Evolutionary conservation across 2,888 invertebrate genomes (phyloP).

Genomic region (Macrosoma leucophasiata): DNA sequence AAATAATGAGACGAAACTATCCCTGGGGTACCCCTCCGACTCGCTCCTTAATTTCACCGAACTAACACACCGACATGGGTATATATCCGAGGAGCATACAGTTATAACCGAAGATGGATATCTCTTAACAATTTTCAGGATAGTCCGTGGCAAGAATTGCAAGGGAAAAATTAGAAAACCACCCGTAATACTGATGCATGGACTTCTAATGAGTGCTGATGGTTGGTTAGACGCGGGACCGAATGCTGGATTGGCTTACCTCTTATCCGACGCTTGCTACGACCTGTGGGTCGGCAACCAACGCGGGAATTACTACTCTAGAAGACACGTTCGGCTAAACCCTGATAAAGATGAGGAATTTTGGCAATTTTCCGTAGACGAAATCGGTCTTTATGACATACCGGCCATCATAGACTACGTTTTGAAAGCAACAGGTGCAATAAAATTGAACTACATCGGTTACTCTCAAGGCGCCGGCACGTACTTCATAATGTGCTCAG

Average conservation of each 20-base stretch:
- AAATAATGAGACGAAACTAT: conserved; percentile 28
- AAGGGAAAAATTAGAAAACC: conserved; percentile 25
- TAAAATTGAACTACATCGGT: conserved; percentile 73
- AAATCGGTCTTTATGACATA: conserved; percentile 84
- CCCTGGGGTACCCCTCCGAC: conserved; percentile 32
- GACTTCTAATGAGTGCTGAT: conserved; percentile 48
- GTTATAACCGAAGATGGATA: conserved; percentile 53
- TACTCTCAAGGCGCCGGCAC: conserved; percentile 84
- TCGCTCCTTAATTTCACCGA: conserved; percentile 41
- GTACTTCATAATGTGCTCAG: conserved; percentile 80
- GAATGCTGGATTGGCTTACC: conserved; percentile 32
- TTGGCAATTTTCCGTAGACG: conserved; percentile 77
- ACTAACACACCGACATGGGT: conserved; percentile 36
- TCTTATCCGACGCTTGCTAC: conserved; percentile 33
- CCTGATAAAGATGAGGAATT: conserved; percentile 50
- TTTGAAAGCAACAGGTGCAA: conserved; percentile 34
- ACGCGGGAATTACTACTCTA: conserved; percentile 64
- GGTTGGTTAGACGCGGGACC: conserved; percentile 52
- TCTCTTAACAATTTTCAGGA: conserved; percentile 42
- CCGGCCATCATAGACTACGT: conserved; percentile 75
- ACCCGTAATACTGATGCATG: conserved; percentile 54
- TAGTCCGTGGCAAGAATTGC: conserved; percentile 36
- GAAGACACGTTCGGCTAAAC: conserved; percentile 60
- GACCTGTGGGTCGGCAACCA: conserved; percentile 45
- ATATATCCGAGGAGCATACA: conserved; percentile 40